Conservation (phyloP, 1,140 invertebrate genomes). For the Drosophila erecta region DNA sequence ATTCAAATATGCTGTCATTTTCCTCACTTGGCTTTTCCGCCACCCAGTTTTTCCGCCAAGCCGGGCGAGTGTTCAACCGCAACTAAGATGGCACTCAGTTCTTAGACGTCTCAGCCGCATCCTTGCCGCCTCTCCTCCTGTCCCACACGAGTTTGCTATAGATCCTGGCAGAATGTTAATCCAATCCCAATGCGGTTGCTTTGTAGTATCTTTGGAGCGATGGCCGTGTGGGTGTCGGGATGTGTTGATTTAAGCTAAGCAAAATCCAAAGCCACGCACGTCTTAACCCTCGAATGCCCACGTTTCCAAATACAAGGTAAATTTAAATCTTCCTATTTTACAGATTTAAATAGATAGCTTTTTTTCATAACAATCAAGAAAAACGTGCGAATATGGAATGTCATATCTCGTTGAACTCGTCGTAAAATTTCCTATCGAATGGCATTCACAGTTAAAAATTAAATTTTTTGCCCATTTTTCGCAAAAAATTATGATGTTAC, state of each 20-base stretch:
- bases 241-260: slow-evolving; percentile 62
- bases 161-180: slow-evolving; percentile 73
- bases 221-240: slow-evolving; percentile 18
- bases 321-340: too few species aligned
- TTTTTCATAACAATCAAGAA: too few species aligned
- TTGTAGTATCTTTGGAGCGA: slow-evolving; percentile 52
- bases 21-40: background rate
- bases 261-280: slow-evolving; percentile 24
- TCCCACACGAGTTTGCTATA: slow-evolving; percentile 52
- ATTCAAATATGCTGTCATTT: slow-evolving; percentile 68
- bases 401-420: too few species aligned
- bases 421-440: too few species aligned
- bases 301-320: background rate
- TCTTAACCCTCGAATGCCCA: background rate
- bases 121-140: background rate
- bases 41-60: slow-evolving; percentile 20
- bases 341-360: too few species aligned
- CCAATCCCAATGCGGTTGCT: slow-evolving; percentile 79
- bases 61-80: slow-evolving; percentile 70
- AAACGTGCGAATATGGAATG: too few species aligned
- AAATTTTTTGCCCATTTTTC: too few species aligned
- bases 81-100: slow-evolving; percentile 67
- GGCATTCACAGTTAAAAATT: too few species aligned
- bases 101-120: background rate
- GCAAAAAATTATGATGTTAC: too few species aligned